phyloP scores from a whole-genome alignment of 1,140 invertebrate genomes.

The Drosophila prosaltans region DNA sequence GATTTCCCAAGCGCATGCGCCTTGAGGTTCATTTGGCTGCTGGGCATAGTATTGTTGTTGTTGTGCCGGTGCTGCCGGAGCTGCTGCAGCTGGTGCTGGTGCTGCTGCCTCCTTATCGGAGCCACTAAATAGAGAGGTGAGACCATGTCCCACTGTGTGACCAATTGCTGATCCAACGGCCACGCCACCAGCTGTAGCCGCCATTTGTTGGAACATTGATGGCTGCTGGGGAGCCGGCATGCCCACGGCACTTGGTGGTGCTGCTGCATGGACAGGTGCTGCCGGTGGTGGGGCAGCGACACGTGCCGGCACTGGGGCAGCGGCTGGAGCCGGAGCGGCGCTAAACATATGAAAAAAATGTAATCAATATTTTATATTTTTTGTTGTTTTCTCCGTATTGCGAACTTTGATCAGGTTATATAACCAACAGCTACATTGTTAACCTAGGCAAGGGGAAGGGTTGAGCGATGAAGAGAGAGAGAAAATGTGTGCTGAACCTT shows the following conservation, averaged over 20 bases:
- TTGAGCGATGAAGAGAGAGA: not conserved
- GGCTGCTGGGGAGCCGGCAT: conserved; percentile 79
- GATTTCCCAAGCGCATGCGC: conserved; percentile 94
- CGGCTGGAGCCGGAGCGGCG: conserved; percentile 50
- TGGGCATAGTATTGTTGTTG: conserved; percentile 82
- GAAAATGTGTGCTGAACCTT: conserved; percentile 26
- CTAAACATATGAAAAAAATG: conserved; percentile 37
- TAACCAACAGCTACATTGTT: conserved; percentile 41
- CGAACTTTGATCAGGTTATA: conserved; percentile 58
- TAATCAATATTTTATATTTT: conserved; percentile 24
- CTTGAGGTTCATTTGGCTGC: conserved; percentile 84
- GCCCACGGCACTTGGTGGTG: conserved; percentile 70
- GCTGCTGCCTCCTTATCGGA: conserved; percentile 85
- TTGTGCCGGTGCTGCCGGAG: conserved; percentile 52
- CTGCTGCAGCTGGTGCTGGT: conserved; percentile 77
- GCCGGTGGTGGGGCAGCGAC: conserved; percentile 72
- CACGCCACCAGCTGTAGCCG: conserved; percentile 94
- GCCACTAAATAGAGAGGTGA: conserved; percentile 93
- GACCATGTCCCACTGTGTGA: conserved; percentile 92
- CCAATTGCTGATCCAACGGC: conserved; percentile 94
- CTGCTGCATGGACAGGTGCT: conserved; percentile 70
- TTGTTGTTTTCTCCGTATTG: not conserved
- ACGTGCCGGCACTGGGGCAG: conserved; percentile 72
- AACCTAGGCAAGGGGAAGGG: not conserved
- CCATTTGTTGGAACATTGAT: conserved; percentile 88